A percentile compares a stretch with the other conserved stretches of the same genome.
Conservation (phyloP, 2,888 invertebrate genomes). For the Amphimallon solstitiale region DNA sequence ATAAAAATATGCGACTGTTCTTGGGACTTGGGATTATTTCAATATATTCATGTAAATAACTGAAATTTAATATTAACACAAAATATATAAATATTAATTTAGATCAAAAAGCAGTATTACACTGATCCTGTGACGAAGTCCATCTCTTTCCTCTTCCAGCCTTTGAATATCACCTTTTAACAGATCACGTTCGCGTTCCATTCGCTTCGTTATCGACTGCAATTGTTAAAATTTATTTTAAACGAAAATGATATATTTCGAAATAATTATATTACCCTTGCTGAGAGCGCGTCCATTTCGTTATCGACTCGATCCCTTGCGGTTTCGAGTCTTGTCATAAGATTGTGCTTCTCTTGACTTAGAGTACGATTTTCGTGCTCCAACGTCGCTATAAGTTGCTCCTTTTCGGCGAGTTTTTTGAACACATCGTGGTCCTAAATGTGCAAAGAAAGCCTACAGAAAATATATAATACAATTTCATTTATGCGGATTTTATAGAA, state of each 20-base stretch:
- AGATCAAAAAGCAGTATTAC: slow-evolving; percentile 54
- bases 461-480: background rate
- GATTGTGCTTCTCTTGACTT: slow-evolving; percentile 61
- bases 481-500: too few species aligned
- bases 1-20: too few species aligned
- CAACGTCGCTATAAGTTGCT: slow-evolving; percentile 57
- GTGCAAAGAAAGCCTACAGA: slow-evolving; percentile 8
- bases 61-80: too few species aligned
- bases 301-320: slow-evolving; percentile 48
- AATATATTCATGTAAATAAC: too few species aligned
- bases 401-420: slow-evolving; percentile 43
- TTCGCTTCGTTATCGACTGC: slow-evolving; percentile 60
- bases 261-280: slow-evolving; percentile 49
- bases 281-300: slow-evolving; percentile 49
- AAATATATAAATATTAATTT: too few species aligned
- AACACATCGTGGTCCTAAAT: slow-evolving; percentile 38
- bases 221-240: slow-evolving; percentile 33
- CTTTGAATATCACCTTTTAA: slow-evolving; percentile 67
- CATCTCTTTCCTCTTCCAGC: slow-evolving; percentile 70
- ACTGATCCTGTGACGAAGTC: slow-evolving; percentile 68
- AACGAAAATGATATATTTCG: slow-evolving; percentile 33
- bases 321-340: slow-evolving; percentile 61
- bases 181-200: slow-evolving; percentile 68
- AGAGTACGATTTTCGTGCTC: slow-evolving; percentile 63
- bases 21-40: too few species aligned